Evolutionary conservation across 2,797 vertebrate species (phyloP), one percentile per base, ranked within the genome.

Genomic region (Rhinichthys osculus): DNA sequence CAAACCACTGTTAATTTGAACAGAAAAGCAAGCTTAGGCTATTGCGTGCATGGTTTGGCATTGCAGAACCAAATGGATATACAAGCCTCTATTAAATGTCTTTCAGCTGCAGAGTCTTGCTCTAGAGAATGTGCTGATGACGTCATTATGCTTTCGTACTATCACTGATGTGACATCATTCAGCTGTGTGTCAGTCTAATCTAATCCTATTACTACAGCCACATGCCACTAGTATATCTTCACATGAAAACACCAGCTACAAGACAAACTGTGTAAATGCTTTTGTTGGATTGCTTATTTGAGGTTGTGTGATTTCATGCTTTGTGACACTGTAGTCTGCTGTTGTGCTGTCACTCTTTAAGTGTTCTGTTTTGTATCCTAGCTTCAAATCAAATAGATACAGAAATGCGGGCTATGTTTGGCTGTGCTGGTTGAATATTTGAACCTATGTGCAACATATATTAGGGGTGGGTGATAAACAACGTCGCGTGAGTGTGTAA

Each of bases 171-270:
- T 95, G 93, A 95, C 94, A 94, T 94, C 93, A 94, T 86, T 73
- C 87, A 91, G 91, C 88, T 83, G 13, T 81, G 80, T 90, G 92
- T 92, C 93, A 92, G 90, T 87, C 89, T 94, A 94, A 64, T 23
- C 21, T 64, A 30, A 94, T 93, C 94, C 92, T 91, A 92, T 95
- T 94, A 94, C 90, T 88, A 77, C 88, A 86, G 88, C 91, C 91
- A 86, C 92, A 93, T 94, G 92, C 92, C 91, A 38, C 74, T 78
- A 54, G 40, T 57, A 30, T 2, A 54, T 82, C 67, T 59, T 42
- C 69, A 73, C n/a, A 62, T 6, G 69, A 62, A 54, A 73, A 73
- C 52, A 82, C 67, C 67, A 21, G 81, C 50, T 72, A 21, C 35
- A 70, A 38, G n/a, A 69, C 17, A 35, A 52, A 81, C 62, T 40